These are phyloP conservation scores for Glyptemys insculpta DNA, from an alignment of 2,797 vertebrate genomes.

Conservation along the genomic window DNA sequence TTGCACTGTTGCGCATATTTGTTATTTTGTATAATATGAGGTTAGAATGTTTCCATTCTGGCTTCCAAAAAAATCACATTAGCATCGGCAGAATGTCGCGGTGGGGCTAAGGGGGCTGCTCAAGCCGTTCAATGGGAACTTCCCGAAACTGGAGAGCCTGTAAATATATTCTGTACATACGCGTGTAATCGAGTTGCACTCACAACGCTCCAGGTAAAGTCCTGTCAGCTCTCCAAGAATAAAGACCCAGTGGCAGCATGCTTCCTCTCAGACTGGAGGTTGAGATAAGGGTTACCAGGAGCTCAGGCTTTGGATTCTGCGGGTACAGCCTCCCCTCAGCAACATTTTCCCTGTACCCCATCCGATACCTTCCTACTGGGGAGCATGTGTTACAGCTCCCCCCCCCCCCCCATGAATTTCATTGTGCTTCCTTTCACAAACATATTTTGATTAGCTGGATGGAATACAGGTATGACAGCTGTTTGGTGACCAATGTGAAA, in stretches of 20 bases:
- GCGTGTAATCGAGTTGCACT: not conserved
- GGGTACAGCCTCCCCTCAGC: not conserved
- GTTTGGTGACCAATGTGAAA: not conserved
- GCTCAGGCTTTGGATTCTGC: not conserved
- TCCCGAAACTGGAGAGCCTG: not conserved
- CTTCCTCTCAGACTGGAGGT: not conserved
- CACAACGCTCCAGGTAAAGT: not conserved
- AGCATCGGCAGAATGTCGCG: fast-evolving
- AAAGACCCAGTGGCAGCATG: too few relatives aligned
- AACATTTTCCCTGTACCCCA: not conserved
- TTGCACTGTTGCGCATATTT: not conserved
- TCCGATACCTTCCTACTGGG: not conserved
- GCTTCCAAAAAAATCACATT: conserved; percentile 17
- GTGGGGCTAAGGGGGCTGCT: fast-evolving
- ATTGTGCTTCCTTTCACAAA: not conserved
- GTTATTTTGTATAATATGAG: conserved; percentile 10
- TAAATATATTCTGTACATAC: not conserved
- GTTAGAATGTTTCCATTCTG: conserved; percentile 50
- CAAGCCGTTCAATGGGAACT: fast-evolving
- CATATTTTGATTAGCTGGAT: not conserved
- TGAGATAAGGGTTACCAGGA: not conserved
- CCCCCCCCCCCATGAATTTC: not conserved
- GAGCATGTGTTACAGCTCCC: not conserved
- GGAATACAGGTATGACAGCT: not conserved
- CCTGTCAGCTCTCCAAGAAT: not conserved